Evolutionary conservation across 2,113 vertebrate genomes (phyloP), one percentile per base, ranked within the genome.

Genomic region (Notothenia rossii): DNA sequence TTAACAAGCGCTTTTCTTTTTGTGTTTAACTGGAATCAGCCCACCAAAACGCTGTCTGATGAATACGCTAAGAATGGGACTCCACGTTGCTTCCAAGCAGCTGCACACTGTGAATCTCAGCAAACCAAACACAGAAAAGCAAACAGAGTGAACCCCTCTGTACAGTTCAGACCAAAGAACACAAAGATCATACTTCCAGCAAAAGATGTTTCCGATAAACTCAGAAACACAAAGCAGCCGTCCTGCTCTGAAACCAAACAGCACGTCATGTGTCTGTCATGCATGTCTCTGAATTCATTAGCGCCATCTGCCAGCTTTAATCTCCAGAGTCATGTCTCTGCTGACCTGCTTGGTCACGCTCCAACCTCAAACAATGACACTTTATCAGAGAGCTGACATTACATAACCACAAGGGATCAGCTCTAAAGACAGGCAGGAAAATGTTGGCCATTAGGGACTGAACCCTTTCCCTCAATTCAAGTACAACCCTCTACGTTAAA

Each of bases 281-380:
- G 54, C 79, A 85, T 48, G 77, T 40, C 22, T 62, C 58, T 6
- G 4, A 20, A 55, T 60, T 54, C 48, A 49, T 33, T 15, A 61
- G 36, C 36, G 58, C 29, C 36, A 48, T 75, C 64, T 46, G 58
- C 53, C 43, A 17, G 55, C 56, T 7, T 59, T 81, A 84, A 87
- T 89, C 89, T 86, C 29, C 80, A 82, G 75, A 81, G 83, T 67
- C 81, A 72, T 17, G 82, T 78, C 68, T 76, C 72, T 61, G 68
- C 70, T 67, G 72, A 88, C 68, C 77, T 49, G 72, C 90, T 88
- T 53, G 17, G 74, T 73, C 86, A 81, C 14, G 33, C 65, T 58
- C 58, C 2, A 22, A 61, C 77, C 59, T 53, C 76, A 53, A 70
- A 74, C 78, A 77, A 77, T n/a, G 65, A 55, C 74, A 54, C 60